Evolutionary conservation across 2,888 invertebrate genomes (phyloP), one percentile per base, ranked within the genome.

Genomic region (Cylloceria caligata): DNA sequence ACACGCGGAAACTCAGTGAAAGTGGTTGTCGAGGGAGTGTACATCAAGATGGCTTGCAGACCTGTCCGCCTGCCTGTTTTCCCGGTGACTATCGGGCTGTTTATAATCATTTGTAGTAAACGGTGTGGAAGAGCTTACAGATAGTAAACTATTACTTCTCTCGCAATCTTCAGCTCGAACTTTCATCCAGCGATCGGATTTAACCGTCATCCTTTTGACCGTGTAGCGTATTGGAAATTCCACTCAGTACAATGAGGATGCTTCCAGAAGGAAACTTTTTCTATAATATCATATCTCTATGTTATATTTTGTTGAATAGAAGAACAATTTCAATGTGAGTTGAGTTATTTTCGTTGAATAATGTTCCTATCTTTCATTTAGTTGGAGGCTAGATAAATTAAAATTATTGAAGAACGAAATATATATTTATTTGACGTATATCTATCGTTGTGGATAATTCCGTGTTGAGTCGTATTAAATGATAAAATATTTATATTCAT

Each of bases 91-190:
- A 24, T 24, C 21, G 52, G 73, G 81, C 74, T 85, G 83, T 86
- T 85, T 83, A 84, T 85, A 83, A 86, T 86, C 85, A 86, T 85
- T 85, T 80, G 80, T 78, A 85, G 76, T 81, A 83, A 84, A 80
- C 83, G 82, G 71, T 74, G 81, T 80, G 75, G 80, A 84, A 84
- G 83, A 79, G 67, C 80, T 83, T 76, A 78, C 80, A 49, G 80
- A 76, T 74, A 67, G 69, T 71, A 77, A 67, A 79, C 73, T 81
- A 65, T 73, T 57, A 49, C 52, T 71, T 60, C 75, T 64, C 62
- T 55, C 69, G 74, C 47, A 75, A 79, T 60, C 74, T 60, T 71
- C 47, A 45, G 47, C 77, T 65, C 67, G 71, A 52, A 60, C 52
- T 79, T 71, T 67, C 71, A 71, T 74, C 69, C 78, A 36, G 60